These are phyloP conservation scores for Chrysodeixis includens DNA, from an alignment of 2,888 invertebrate species.

Conservation along the genomic window DNA sequence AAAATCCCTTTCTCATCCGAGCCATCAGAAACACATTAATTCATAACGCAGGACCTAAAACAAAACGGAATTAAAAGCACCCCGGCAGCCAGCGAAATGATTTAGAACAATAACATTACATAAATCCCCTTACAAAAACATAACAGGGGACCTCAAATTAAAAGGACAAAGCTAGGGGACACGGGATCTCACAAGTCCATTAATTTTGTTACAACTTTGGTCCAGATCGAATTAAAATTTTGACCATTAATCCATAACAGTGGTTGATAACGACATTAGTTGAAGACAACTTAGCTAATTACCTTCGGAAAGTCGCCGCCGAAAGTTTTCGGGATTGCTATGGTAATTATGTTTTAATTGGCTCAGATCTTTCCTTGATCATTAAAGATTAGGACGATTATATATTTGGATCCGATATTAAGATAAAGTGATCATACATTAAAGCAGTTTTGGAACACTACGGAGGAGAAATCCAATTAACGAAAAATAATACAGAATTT, in stretches of 20 bases:
- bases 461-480: background rate
- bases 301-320: slow-evolving; percentile 35
- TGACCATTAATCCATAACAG: slow-evolving; percentile 54
- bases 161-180: slow-evolving; percentile 27
- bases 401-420: background rate
- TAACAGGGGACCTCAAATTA: slow-evolving; percentile 38
- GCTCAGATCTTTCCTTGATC: slow-evolving; percentile 28
- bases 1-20: slow-evolving; percentile 4
- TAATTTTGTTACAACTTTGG: slow-evolving; percentile 50
- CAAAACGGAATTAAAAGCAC: slow-evolving; percentile 34
- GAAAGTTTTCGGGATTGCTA: slow-evolving; percentile 37
- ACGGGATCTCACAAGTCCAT: slow-evolving; percentile 42
- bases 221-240: slow-evolving; percentile 50
- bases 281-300: slow-evolving; percentile 53
- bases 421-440: background rate
- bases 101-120: slow-evolving; percentile 42
- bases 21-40: slow-evolving; percentile 40
- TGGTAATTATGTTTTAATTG: slow-evolving; percentile 56
- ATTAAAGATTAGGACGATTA: slow-evolving; percentile 16
- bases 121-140: slow-evolving; percentile 37
- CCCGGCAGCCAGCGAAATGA: slow-evolving; percentile 24
- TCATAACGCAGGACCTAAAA: slow-evolving; percentile 17
- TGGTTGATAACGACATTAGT: slow-evolving; percentile 50
- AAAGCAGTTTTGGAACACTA: background rate
- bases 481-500: background rate